phyloP scores from a whole-genome alignment of 2,888 invertebrate genomes.

The Thereva unica region DNA sequence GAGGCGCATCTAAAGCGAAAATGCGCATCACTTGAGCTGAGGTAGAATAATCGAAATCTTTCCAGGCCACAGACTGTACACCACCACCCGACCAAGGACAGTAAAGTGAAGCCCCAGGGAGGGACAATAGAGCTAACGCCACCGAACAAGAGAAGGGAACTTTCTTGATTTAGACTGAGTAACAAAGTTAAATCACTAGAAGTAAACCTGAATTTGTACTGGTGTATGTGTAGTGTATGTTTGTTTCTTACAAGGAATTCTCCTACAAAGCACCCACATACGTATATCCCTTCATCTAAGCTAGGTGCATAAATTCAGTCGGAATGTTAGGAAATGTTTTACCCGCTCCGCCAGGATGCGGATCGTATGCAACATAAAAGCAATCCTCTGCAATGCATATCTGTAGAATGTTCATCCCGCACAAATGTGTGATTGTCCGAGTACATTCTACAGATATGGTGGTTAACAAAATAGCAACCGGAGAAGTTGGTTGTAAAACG shows the following conservation, averaged over 20 bases:
- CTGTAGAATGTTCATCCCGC: constrained; percentile 14
- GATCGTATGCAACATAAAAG: constrained; percentile 18
- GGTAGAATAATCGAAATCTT: constrained; percentile 31
- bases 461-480: constrained; percentile 14
- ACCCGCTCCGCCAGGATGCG: not conserved
- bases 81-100: not conserved
- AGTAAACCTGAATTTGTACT: not conserved
- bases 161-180: constrained; percentile 26
- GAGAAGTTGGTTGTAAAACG: constrained; percentile 9
- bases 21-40: constrained; percentile 14
- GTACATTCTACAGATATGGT: constrained; percentile 4
- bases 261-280: constrained; percentile 18
- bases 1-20: constrained; percentile 9
- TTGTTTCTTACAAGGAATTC: constrained; percentile 7
- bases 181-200: constrained; percentile 14
- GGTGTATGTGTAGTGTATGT: constrained; percentile 8
- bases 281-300: constrained; percentile 9
- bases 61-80: not conserved
- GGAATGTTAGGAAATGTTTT: constrained; percentile 26
- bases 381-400: constrained; percentile 20
- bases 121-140: constrained; percentile 16
- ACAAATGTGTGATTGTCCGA: constrained; percentile 18
- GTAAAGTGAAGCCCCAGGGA: not conserved
- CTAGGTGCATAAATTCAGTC: constrained; percentile 27
- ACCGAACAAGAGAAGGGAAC: not conserved